These are phyloP conservation scores for Eupithecia insigniata DNA, from an alignment of 2,888 invertebrate species.

Conservation along the genomic window DNA sequence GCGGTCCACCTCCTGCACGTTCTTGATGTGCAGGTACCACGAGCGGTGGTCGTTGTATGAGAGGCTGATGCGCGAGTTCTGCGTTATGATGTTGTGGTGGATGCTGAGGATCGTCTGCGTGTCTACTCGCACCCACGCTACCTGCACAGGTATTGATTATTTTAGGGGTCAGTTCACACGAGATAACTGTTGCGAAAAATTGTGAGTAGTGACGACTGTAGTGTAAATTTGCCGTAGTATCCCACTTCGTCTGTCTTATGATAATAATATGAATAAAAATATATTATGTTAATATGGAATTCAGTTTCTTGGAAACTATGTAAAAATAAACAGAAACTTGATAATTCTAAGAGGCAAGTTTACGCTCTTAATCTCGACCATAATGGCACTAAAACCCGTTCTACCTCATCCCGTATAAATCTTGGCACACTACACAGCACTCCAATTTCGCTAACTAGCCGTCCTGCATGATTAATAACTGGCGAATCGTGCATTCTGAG, in stretches of 20 bases:
- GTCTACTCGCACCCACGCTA: conserved; percentile 96
- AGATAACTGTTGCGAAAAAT: neutral
- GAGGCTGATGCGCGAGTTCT: conserved; percentile 93
- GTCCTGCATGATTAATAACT: conserved; percentile 82
- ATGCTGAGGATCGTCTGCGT: conserved; percentile 96
- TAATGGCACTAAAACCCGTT: conserved; percentile 45
- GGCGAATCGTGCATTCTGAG: conserved; percentile 79
- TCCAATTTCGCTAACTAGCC: conserved; percentile 80
- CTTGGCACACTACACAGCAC: conserved; percentile 62
- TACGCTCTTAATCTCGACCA: conserved; percentile 36
- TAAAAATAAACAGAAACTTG: conserved; percentile 30
- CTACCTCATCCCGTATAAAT: conserved; percentile 54
- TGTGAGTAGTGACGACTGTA: neutral
- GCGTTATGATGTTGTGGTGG: conserved; percentile 95
- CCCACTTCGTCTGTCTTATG: no score
- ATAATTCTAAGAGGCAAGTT: conserved; percentile 37
- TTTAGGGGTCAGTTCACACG: neutral
- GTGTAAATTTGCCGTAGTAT: neutral
- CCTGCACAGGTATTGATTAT: conserved; percentile 78
- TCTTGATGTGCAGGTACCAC: conserved; percentile 95
- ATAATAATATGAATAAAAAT: no score
- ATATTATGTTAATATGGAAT: neutral
- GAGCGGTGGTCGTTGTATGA: conserved; percentile 95
- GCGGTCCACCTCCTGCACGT: conserved; percentile 93
- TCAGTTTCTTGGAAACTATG: neutral